phyloP scores from a whole-genome alignment of 2,888 invertebrate genomes.

The Dynastes tityus region DNA sequence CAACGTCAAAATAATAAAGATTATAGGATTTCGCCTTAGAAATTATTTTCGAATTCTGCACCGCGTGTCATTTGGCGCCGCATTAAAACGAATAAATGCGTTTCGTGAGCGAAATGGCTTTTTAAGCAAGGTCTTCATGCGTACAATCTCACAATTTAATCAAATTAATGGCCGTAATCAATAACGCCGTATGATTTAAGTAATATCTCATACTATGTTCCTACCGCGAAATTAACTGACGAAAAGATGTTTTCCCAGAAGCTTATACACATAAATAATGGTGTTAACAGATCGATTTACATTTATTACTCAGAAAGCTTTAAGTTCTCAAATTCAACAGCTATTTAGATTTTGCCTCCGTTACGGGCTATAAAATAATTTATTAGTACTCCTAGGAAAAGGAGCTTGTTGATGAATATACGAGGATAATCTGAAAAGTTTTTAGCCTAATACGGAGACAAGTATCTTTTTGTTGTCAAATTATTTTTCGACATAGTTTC shows the following conservation, averaged over 20 bases:
- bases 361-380: too few relatives aligned
- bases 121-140: constrained; percentile 17
- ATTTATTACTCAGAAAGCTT: too few relatives aligned
- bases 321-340: too few relatives aligned
- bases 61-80: background rate
- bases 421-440: too few relatives aligned
- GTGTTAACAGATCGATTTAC: too few relatives aligned
- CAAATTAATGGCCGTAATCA: constrained; percentile 34
- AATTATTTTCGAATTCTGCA: constrained; percentile 10
- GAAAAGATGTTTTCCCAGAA: constrained; percentile 11
- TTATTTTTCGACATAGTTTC: too few relatives aligned
- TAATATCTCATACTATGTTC: constrained; percentile 7
- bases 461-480: too few relatives aligned
- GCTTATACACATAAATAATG: too few relatives aligned
- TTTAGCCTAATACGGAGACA: too few relatives aligned
- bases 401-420: too few relatives aligned
- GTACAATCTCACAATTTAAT: constrained; percentile 27
- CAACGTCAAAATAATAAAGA: constrained; percentile 13
- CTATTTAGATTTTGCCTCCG: too few relatives aligned
- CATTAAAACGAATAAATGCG: background rate
- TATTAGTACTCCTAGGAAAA: too few relatives aligned
- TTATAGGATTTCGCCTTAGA: background rate
- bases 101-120: constrained; percentile 17
- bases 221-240: background rate
- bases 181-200: constrained; percentile 27